These are phyloP conservation scores for Coremacera marginata DNA, from an alignment of 2,888 invertebrate species.

Conservation along the genomic window DNA sequence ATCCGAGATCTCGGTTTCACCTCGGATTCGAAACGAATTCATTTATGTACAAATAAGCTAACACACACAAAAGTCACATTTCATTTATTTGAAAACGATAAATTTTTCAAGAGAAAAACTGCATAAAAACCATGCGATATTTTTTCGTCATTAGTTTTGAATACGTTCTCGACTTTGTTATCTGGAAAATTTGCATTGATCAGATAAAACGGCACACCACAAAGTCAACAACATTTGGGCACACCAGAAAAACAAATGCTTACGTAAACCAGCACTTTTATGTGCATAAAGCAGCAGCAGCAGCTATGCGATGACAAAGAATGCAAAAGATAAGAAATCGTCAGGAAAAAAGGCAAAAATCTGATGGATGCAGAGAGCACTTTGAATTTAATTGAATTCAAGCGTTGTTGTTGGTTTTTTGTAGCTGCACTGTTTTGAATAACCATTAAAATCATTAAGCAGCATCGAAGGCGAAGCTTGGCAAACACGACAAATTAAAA, in stretches of 20 bases:
- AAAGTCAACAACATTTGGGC: neutral
- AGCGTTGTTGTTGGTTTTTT: neutral
- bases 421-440: conserved; percentile 7
- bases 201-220: neutral
- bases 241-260: neutral
- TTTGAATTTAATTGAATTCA: neutral
- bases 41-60: no score
- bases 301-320: neutral
- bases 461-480: neutral
- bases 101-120: no score
- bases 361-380: neutral
- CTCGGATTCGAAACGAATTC: no score
- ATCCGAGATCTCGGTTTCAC: no score
- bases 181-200: conserved; percentile 1
- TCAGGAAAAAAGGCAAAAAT: neutral
- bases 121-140: no score
- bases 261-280: neutral
- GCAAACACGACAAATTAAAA: neutral
- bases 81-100: no score
- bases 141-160: neutral
- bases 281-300: no score
- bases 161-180: neutral
- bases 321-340: neutral
- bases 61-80: no score
- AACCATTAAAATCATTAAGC: conserved; percentile 14